Evolutionary conservation across 2,113 vertebrate species (phyloP).

Genomic region (Pseudorectes ferrugineus): DNA sequence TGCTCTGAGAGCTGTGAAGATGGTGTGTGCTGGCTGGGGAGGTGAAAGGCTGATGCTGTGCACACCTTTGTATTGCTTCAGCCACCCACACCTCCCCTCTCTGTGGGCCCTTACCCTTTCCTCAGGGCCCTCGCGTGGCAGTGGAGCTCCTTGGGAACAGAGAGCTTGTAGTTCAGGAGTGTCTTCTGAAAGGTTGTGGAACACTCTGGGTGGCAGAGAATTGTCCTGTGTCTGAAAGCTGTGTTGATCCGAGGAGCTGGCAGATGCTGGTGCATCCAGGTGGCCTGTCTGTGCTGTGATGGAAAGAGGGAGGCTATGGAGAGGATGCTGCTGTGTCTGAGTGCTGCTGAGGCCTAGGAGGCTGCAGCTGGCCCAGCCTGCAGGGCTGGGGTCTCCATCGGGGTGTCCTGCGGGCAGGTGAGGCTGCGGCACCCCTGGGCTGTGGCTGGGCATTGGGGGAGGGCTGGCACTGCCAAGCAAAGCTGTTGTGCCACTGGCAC

Average conservation of each 20-base stretch:
- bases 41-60: background rate
- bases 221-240: background rate
- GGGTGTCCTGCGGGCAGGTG: background rate
- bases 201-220: background rate
- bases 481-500: background rate
- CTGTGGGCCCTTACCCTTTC: background rate
- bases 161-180: background rate
- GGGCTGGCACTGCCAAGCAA: background rate
- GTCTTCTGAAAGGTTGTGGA: background rate
- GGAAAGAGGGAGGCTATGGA: background rate
- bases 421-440: background rate
- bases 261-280: background rate
- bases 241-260: background rate
- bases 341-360: background rate
- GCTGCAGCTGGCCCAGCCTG: background rate
- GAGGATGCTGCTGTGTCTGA: background rate
- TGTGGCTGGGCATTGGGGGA: background rate
- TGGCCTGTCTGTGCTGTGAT: background rate
- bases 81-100: background rate
- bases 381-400: rapidly evolving
- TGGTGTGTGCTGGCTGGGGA: background rate
- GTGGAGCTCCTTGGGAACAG: background rate
- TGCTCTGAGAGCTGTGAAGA: background rate
- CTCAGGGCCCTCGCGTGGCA: background rate
- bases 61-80: background rate